A percentile compares a stretch with the other conserved stretches of the same genome.
Conservation (phyloP, 2,888 invertebrate species). For the Microctonus hyperodae region DNA sequence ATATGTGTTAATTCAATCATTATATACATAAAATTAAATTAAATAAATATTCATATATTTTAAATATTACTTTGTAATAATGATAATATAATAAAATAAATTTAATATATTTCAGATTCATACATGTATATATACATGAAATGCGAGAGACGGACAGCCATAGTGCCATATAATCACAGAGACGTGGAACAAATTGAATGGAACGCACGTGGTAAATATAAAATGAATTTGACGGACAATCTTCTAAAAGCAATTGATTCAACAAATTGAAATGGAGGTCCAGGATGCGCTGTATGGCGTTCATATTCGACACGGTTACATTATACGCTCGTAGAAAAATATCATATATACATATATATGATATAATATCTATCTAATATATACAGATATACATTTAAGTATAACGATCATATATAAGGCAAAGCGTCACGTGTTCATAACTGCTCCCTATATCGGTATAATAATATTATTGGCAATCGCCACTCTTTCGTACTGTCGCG, state of each 20-base stretch:
- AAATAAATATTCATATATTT: not conserved
- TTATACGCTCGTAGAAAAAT: too few species aligned
- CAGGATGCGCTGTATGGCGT: conserved; percentile 3
- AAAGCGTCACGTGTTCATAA: conserved; percentile 62
- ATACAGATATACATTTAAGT: conserved; percentile 9
- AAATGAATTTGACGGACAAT: conserved; percentile 24
- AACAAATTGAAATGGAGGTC: not conserved
- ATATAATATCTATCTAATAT: too few species aligned
- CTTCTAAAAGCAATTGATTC: conserved; percentile 17
- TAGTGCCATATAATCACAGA: conserved; percentile 2
- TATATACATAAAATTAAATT: too few species aligned
- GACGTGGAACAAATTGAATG: conserved; percentile 6
- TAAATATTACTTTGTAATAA: not conserved
- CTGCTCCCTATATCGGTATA: conserved; percentile 56
- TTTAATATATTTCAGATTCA: conserved; percentile 1
- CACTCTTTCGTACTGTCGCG: conserved; percentile 29
- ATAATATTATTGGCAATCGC: conserved; percentile 55
- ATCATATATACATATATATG: conserved; percentile 32
- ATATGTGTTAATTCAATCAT: too few species aligned
- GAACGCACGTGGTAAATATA: conserved; percentile 12
- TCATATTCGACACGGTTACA: conserved; percentile 39
- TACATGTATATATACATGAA: too few species aligned
- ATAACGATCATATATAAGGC: conserved; percentile 53
- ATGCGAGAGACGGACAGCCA: not conserved
- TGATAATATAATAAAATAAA: not conserved